Evolutionary conservation across 2,888 invertebrate species (phyloP), one percentile per base, ranked within the genome.

Genomic region (Ophioninae sp.): DNA sequence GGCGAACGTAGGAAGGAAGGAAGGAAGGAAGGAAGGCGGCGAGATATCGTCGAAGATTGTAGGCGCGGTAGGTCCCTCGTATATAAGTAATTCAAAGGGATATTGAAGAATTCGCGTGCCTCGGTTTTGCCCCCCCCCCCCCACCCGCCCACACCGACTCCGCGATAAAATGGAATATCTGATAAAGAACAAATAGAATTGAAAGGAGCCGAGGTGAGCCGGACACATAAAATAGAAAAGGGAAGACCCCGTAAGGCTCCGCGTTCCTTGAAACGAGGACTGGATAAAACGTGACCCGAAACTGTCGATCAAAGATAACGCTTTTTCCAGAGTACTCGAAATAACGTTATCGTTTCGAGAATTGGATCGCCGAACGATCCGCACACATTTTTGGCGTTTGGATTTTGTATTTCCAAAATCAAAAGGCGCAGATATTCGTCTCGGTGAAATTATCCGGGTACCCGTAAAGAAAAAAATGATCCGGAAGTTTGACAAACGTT

Each of bases 151-250:
- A 10, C 0, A 1, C 41, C 41, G 41, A 7, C 41, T 6, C 8
- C 41, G 90, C 90, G 89, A 91, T 91, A 90, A 90, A 91, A 91
- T 90, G 91, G 91, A 91, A 91, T 91, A 91, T 91, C 90, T 90
- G 90, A 91, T 91, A 61, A 73, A 61, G 61, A 23, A 73, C 73
- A 41, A 73, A 73, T 62, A 73, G 73, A 73, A 73, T 73, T 73
- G 61, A 61, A 21, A 21, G 39, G 17, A 61, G 73, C 23, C 21
- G 23, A 50, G 62, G 44, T 62, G 30, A 50, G 61, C 41, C 61
- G 41, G 73, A 39, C 61, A 72, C 7, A 44, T 73, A 61, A 73
- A 73, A 73, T 73, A 44, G 39, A 59, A 72, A 72, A 59, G 37
- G 61, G 13, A 50, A 61, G 73, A 30, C 6, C 37, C 50, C n/a